Percentiles rank a stretch among this genome's conserved stretches.
Evolutionary conservation across 2,797 vertebrate genomes (phyloP).

Genomic region (Limosa lapponica): DNA sequence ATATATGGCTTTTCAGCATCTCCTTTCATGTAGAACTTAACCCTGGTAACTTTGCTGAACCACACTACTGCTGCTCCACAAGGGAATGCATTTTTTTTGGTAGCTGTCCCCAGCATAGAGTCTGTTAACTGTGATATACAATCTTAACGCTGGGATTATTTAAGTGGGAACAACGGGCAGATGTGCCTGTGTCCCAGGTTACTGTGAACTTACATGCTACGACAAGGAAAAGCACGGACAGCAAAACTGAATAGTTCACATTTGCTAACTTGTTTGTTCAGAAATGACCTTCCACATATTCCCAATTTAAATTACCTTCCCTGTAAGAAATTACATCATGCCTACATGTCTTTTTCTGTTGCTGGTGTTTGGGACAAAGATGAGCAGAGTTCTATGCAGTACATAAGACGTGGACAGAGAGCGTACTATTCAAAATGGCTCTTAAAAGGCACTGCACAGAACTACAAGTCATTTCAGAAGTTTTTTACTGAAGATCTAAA

Average conservation of each 20-base stretch:
- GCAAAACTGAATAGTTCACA: not conserved
- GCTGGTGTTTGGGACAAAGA: not conserved
- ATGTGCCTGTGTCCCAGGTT: not conserved
- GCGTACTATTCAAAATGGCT: not conserved
- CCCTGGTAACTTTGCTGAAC: not conserved
- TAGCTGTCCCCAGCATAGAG: not conserved
- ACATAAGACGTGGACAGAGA: accelerated
- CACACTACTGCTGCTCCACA: not conserved
- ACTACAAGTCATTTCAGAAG: not conserved
- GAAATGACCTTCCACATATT: not conserved
- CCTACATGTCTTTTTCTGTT: not conserved
- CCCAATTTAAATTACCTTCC: not conserved
- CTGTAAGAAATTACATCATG: not conserved
- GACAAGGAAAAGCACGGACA: not conserved
- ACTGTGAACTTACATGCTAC: not conserved
- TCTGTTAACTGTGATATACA: not conserved
- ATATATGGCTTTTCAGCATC: not conserved
- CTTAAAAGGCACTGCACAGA: not conserved
- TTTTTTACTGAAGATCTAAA: not conserved
- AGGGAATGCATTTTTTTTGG: not conserved
- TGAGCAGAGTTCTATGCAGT: not conserved
- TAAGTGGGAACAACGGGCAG: not conserved
- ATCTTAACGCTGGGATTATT: not conserved
- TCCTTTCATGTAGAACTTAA: not conserved
- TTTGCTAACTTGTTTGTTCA: not conserved